Percentiles rank a stretch among this genome's conserved stretches.
Conservation (phyloP, 1,140 invertebrate genomes). For the Cyphomyrmex costatus region DNA sequence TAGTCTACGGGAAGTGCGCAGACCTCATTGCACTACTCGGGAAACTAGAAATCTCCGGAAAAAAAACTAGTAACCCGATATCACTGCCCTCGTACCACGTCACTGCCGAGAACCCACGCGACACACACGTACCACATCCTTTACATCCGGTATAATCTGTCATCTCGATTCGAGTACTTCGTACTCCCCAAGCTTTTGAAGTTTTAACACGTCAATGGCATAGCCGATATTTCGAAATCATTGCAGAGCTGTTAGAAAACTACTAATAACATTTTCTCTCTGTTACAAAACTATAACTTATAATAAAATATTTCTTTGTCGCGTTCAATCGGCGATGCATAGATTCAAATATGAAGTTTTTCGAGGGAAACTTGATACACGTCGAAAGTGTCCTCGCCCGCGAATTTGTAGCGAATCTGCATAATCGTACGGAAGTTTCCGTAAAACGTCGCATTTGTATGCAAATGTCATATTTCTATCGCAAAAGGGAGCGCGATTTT, state of each 20-base stretch:
- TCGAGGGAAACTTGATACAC: background rate
- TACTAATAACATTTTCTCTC: no score
- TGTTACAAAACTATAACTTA: no score
- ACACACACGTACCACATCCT: constrained; percentile 31
- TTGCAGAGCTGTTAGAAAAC: background rate
- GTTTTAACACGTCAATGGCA: background rate
- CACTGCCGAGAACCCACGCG: constrained; percentile 72
- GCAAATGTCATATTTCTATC: constrained; percentile 54
- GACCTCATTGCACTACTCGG: constrained; percentile 79
- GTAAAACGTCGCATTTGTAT: constrained; percentile 23
- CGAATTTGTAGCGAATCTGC: constrained; percentile 3
- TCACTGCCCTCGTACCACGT: constrained; percentile 68
- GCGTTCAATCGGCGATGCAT: no score
- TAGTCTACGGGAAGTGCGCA: constrained; percentile 72
- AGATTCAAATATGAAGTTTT: background rate
- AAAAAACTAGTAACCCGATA: constrained; percentile 80
- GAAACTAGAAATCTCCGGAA: constrained; percentile 78
- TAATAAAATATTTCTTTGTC: background rate
- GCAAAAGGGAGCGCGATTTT: background rate
- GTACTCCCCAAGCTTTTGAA: background rate
- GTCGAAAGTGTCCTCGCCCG: background rate
- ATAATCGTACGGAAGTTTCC: background rate
- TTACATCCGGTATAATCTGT: constrained; percentile 26
- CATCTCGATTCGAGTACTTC: background rate
- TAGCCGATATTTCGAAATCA: background rate